These are phyloP conservation scores for Lamellibrachia columna DNA, from an alignment of 2,888 invertebrate species.

Conservation along the genomic window DNA sequence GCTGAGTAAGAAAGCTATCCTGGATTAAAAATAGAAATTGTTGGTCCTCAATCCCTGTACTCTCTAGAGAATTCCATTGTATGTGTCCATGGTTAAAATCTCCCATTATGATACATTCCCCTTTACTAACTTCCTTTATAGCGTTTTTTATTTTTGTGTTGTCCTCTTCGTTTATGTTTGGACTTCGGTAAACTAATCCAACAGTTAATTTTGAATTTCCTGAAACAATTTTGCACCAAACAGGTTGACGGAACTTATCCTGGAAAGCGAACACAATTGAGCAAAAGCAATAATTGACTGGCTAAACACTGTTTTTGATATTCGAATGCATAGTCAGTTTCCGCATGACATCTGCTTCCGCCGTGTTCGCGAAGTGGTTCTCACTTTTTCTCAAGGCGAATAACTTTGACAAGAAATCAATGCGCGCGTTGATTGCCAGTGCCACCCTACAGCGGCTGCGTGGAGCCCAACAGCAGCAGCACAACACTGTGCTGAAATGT, in stretches of 20 bases:
- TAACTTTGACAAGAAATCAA: constrained; percentile 16
- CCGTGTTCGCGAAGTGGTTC: background rate
- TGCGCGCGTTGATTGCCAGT: background rate
- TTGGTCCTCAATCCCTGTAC: too few species aligned
- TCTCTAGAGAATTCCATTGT: too few species aligned
- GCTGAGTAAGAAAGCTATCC: too few species aligned
- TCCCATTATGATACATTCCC: too few species aligned
- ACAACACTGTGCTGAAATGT: background rate
- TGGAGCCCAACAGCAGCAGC: background rate
- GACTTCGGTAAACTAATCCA: too few species aligned
- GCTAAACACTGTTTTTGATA: constrained; percentile 9
- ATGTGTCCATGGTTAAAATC: too few species aligned
- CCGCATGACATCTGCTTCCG: constrained; percentile 16
- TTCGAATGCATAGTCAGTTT: background rate
- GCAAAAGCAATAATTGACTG: background rate
- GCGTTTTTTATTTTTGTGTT: too few species aligned
- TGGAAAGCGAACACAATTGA: background rate
- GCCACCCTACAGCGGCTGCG: background rate
- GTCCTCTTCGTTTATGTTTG: too few species aligned
- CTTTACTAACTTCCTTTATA: too few species aligned
- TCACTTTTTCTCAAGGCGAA: background rate
- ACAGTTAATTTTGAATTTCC: too few species aligned
- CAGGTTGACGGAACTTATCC: background rate
- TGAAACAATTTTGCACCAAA: too few species aligned
- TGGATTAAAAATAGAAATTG: too few species aligned